Conservation (phyloP, 2,888 invertebrate species). For the Kryphioiulus occultus region DNA sequence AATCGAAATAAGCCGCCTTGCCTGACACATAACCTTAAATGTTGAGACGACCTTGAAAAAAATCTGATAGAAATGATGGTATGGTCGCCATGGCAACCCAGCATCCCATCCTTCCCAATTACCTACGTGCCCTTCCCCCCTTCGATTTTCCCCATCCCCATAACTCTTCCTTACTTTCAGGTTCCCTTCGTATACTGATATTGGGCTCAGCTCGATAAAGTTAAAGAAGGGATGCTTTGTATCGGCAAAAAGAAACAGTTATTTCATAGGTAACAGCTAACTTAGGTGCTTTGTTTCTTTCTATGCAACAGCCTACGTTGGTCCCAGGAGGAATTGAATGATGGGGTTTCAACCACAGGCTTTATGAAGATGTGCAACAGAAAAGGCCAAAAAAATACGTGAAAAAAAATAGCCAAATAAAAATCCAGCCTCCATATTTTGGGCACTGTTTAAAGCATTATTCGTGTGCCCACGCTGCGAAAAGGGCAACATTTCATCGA, state of each 20-base stretch:
- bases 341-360: neutral
- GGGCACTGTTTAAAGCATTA: neutral
- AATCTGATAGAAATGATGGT: neutral
- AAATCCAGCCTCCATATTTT: neutral
- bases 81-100: constrained; percentile 7
- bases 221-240: neutral
- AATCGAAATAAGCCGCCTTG: neutral
- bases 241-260: constrained; percentile 10
- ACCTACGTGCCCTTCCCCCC: neutral
- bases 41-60: constrained; percentile 19
- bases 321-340: neutral
- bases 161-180: neutral
- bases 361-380: neutral
- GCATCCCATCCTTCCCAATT: constrained; percentile 39
- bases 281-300: neutral
- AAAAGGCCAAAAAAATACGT: neutral
- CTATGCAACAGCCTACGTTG: neutral
- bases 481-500: neutral
- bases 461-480: neutral
- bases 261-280: constrained; percentile 24
- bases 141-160: neutral
- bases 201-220: neutral
- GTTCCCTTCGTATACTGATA: neutral
- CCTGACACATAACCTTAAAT: constrained; percentile 1
- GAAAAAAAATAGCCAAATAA: neutral